Evolutionary conservation across 2,113 vertebrate genomes (phyloP).

Genomic region (Austrofundulus limnaeus): DNA sequence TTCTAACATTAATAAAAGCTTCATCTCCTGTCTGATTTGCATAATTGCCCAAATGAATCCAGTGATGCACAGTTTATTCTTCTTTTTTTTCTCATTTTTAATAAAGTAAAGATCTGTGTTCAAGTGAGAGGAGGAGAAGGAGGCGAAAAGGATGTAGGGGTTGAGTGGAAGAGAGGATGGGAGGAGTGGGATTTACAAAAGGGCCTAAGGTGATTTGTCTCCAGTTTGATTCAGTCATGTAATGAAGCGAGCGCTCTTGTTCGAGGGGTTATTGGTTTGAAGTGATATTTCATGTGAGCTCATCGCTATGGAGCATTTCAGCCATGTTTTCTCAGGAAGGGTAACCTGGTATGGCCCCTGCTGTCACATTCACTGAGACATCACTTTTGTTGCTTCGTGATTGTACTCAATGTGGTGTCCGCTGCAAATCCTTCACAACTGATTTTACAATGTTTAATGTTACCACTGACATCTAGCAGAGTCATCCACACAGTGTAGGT

Average conservation of each 20-base stretch:
- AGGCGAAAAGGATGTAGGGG: neutral
- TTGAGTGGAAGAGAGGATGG: constrained; percentile 22
- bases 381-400: constrained; percentile 20
- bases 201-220: constrained; percentile 65
- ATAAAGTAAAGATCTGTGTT: constrained; percentile 67
- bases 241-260: constrained; percentile 50
- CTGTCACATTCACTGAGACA: constrained; percentile 36
- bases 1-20: constrained; percentile 76
- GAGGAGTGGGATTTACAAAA: constrained; percentile 53
- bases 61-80: constrained; percentile 39
- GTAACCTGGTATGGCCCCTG: constrained; percentile 18
- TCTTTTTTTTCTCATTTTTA: constrained; percentile 57
- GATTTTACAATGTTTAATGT: constrained; percentile 4
- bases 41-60: constrained; percentile 79
- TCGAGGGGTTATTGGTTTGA: constrained; percentile 53
- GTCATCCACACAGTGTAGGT: too few relatives aligned
- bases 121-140: constrained; percentile 44
- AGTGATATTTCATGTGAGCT: constrained; percentile 48
- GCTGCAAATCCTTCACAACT: neutral
- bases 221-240: constrained; percentile 55
- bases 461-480: too few relatives aligned
- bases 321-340: constrained; percentile 29
- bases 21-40: constrained; percentile 74
- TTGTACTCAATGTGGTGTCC: constrained; percentile 19
- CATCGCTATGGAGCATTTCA: constrained; percentile 19